Evolutionary conservation across 1,140 invertebrate species (phyloP), one percentile per base, ranked within the genome.

Genomic region (Drosophila parvula): DNA sequence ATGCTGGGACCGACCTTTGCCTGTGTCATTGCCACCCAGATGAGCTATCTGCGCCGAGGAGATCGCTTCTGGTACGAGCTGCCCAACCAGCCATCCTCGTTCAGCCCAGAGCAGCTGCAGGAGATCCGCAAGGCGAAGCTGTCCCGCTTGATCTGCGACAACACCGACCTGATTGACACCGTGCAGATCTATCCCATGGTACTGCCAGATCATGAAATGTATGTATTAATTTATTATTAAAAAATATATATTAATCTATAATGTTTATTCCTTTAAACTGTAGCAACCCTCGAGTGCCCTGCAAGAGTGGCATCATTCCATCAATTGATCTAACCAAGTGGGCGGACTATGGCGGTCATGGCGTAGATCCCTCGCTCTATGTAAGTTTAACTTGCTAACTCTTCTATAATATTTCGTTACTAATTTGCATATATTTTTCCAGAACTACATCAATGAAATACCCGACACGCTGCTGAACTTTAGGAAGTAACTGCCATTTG

Each of bases 11-110:
- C 98, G 5, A 98, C 98, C 55, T 99, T 99, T 92, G 96, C 98
- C 56, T 99, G 98, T 89, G 94, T 99, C 48, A 98, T 99, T 78
- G 98, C 97, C 30, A 98, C 98, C 43, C 99, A 99, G 92, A 99
- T 99, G 92, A 97, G 96, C 79, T 97, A 97, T 81, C 94, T 97
- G 1, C 94, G 98, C 83, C 93, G 96, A 70, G 98, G 98, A 50
- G 98, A 99, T 92, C 94, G 98, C 85, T 99, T 98, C 92, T 99
- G 98, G 97, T 99, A 98, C 85, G 98, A 99, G 91, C 94, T 98
- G 58, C 96, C 96, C 6, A 96, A 98, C 89, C 97, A 98, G 85
- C 97, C 97, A 2, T 98, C 97, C 27, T 97, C 97, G 1, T 98
- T 98, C 91, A 97, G 96, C 2, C 95, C 94, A 85, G 97, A 97